Evolutionary conservation across 2,888 invertebrate genomes (phyloP).

Genomic region (Papilio gigon): DNA sequence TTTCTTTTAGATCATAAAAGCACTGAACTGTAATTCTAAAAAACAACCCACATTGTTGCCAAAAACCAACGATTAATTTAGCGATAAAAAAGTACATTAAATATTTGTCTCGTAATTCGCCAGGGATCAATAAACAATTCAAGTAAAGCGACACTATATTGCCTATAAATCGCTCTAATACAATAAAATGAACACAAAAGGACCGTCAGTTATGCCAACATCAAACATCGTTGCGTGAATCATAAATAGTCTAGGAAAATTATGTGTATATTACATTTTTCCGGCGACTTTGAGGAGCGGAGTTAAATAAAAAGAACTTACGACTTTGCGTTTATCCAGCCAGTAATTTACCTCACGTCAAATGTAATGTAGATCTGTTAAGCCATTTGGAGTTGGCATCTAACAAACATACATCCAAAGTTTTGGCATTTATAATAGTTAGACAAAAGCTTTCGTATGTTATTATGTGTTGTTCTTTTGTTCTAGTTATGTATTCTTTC

Average conservation of each 20-base stretch:
- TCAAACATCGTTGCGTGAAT: not conserved
- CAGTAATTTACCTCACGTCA: no score
- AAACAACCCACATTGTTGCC: not conserved
- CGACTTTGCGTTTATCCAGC: no score
- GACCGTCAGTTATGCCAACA: conserved; percentile 18
- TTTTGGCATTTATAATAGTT: no score
- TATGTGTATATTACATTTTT: not conserved
- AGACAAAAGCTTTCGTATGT: no score
- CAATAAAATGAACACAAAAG: conserved; percentile 20
- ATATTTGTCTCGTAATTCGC: conserved; percentile 19
- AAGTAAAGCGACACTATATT: not conserved
- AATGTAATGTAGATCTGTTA: no score
- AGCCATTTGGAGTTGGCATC: no score
- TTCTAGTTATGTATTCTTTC: no score
- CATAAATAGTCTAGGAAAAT: not conserved
- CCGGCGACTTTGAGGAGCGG: no score
- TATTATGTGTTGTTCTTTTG: no score
- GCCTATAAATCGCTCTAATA: conserved; percentile 14
- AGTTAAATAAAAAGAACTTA: no score
- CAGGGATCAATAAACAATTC: conserved; percentile 19
- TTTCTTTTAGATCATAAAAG: not conserved
- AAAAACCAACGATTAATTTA: conserved; percentile 23
- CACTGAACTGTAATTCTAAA: not conserved
- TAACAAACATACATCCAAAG: no score
- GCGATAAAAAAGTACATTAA: conserved; percentile 27